Percentiles rank a stretch among this genome's conserved stretches.
Conservation (phyloP, 2,888 invertebrate genomes). For the Lamellibrachia columna region DNA sequence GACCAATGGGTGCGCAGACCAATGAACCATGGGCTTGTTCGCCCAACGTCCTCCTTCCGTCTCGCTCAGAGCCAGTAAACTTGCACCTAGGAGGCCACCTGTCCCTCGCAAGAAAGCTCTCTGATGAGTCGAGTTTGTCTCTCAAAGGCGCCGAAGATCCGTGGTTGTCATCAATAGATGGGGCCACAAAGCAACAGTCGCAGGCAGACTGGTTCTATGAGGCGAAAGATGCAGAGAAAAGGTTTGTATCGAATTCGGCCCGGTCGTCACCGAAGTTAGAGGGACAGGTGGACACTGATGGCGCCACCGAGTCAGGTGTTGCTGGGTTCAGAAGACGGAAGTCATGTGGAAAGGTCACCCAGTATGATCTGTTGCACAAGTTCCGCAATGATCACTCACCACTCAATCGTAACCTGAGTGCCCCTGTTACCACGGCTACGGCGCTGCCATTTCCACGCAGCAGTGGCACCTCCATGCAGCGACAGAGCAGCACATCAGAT, state of each 20-base stretch:
- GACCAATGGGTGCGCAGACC: background rate
- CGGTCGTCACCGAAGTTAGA: background rate
- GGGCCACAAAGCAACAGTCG: background rate
- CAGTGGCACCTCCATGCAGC: conserved; percentile 64
- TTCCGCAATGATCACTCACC: conserved; percentile 30
- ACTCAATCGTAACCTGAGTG: conserved; percentile 50
- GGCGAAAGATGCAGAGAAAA: background rate
- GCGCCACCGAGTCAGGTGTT: background rate
- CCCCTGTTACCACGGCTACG: conserved; percentile 43
- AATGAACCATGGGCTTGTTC: conserved; percentile 17
- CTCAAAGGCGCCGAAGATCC: conserved; percentile 84
- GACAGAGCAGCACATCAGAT: conserved; percentile 72
- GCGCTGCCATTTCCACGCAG: conserved; percentile 45
- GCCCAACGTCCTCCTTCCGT: conserved; percentile 29
- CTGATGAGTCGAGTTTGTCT: conserved; percentile 67
- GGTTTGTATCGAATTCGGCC: background rate
- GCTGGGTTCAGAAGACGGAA: background rate
- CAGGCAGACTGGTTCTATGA: background rate
- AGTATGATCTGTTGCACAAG: background rate
- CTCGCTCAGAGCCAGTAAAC: conserved; percentile 35
- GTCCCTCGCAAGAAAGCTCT: conserved; percentile 65
- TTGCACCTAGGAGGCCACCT: conserved; percentile 57
- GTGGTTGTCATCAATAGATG: conserved; percentile 66
- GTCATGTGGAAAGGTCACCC: background rate
- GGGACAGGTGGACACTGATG: background rate